Base-by-base conservation (phyloP, 2,888 invertebrate species). In the Tridacna gigas region DNA sequence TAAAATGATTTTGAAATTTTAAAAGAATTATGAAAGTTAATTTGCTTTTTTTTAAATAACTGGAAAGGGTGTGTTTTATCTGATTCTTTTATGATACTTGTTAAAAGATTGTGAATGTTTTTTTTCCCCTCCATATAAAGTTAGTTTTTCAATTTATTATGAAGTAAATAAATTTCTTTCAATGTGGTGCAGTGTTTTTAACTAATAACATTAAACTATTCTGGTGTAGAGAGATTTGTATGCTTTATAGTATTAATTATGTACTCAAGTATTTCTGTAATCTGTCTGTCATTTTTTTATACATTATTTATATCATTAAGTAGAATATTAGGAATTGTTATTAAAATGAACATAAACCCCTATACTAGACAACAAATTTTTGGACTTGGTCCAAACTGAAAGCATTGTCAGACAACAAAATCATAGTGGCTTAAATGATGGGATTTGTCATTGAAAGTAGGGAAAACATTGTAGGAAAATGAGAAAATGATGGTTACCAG, bases 201-300 rank as follows among this genome's bases (percentile, higher is more conserved):
- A 67, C 45, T 67, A 63, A 63, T 13, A 18, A n/a, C 63, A 63
- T 1, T 63, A 63, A n/a, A 56, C 20, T 20, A 20, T 56, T 5
- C 15, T 63, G 63, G 22, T 63, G 63, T 63, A 63, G 63, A 63
- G 25, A 37, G 22, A 63, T 9, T 2, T 22, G 22, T 63, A n/a
- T 18, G 71, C 71, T 71, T 71, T 5, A 71, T 71, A 71, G 71
- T 71, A 71, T 71, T 69, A 45, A 69, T 26, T 26, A 63, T 71
- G 51, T 71, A 71, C 47, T 71, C 71, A 26, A 71, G 71, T 71
- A 71, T 71, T 71, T 25, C 28, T 51, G 28, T 51, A 37, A 51
- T 25, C 51, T 51, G 51, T 18, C 15, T 25, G 71, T 71, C 25
- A 2, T 48, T 51, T 25, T 22, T 63, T 1, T 25, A 20, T 48